Evolutionary conservation across 1,140 invertebrate species (phyloP).

Genomic region (Anoplophora glabripennis): DNA sequence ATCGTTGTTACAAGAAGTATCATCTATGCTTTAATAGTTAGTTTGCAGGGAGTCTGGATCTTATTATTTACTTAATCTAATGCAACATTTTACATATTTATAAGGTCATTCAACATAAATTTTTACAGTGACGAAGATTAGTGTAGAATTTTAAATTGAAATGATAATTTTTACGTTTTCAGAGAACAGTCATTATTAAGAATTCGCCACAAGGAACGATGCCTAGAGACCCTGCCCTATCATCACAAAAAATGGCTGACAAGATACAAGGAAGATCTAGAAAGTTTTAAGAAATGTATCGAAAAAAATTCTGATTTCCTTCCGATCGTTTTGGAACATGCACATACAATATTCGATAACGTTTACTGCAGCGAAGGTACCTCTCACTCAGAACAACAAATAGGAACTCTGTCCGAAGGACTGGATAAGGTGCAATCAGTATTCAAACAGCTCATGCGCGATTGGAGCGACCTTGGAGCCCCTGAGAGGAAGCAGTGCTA

Average conservation of each 20-base stretch:
- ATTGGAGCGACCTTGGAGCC: constrained; percentile 87
- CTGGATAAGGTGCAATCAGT: constrained; percentile 71
- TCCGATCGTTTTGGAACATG: constrained; percentile 77
- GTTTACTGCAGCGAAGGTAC: constrained; percentile 46
- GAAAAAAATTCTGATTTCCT: constrained; percentile 84
- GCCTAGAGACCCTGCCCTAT: constrained; percentile 68
- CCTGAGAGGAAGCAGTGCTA: constrained; percentile 86
- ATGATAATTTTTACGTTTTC: constrained; percentile 37
- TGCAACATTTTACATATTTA: not conserved
- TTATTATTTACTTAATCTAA: not conserved
- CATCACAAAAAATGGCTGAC: constrained; percentile 73
- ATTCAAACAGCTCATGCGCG: constrained; percentile 91
- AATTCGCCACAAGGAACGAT: constrained; percentile 70
- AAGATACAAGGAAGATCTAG: constrained; percentile 74
- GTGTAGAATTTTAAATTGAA: constrained; percentile 45
- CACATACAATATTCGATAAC: constrained; percentile 82
- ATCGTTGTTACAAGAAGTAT: too few relatives aligned
- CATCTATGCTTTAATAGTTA: too few relatives aligned
- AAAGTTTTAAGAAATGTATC: constrained; percentile 72
- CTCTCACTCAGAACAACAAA: constrained; percentile 43
- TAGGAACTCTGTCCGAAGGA: constrained; percentile 54
- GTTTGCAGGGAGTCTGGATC: not conserved
- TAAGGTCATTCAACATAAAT: not conserved
- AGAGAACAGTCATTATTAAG: constrained; percentile 61
- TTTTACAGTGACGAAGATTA: not conserved